Conservation (phyloP, 2,888 invertebrate species). For the Chrysotoxum bicinctum region DNA sequence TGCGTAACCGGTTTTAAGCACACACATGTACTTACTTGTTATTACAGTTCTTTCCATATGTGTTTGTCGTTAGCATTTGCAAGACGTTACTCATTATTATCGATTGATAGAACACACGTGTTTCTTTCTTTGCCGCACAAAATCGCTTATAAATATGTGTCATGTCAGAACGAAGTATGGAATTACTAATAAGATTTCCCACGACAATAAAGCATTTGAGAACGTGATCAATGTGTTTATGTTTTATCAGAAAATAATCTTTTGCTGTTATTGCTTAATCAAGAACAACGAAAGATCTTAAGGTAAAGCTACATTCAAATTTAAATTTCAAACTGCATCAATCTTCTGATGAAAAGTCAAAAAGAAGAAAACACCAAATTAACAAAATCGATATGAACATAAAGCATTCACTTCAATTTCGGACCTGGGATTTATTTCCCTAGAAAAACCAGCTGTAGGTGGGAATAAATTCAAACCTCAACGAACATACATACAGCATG, state of each 20-base stretch:
- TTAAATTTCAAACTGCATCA: not conserved
- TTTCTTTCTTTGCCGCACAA: not conserved
- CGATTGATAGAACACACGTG: not conserved
- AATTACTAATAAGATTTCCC: conserved; percentile 8
- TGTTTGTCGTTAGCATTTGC: not conserved
- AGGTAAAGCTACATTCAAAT: too few relatives aligned
- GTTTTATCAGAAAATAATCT: not conserved
- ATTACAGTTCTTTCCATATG: not conserved
- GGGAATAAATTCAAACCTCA: too few relatives aligned
- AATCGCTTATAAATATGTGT: not conserved
- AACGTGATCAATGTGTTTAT: not conserved
- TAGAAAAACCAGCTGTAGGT: too few relatives aligned
- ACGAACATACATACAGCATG: too few relatives aligned
- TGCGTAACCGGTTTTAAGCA: not conserved
- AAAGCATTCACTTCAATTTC: too few relatives aligned
- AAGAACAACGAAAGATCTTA: too few relatives aligned
- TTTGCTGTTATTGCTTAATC: not conserved
- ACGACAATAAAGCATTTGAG: not conserved
- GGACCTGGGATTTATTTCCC: too few relatives aligned
- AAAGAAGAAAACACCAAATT: too few relatives aligned
- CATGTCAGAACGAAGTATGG: not conserved
- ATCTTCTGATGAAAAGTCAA: too few relatives aligned
- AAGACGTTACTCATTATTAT: conserved; percentile 6
- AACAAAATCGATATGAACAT: too few relatives aligned
- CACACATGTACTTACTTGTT: not conserved